phyloP scores from a whole-genome alignment of 2,113 vertebrate genomes.

The Seriola rivoliana region DNA sequence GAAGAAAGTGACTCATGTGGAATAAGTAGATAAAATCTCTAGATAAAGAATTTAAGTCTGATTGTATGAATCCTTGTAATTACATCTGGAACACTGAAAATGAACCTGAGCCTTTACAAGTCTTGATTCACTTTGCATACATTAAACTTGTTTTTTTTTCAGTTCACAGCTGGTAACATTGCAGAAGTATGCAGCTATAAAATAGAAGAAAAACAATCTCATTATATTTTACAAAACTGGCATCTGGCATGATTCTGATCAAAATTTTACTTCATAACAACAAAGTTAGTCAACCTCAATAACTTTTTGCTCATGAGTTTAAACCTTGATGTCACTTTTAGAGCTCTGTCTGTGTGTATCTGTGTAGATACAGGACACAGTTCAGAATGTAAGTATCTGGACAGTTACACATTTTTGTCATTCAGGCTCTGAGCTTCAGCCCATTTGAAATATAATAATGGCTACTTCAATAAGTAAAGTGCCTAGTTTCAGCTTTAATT shows the following conservation, averaged over 20 bases:
- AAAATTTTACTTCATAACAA: neutral
- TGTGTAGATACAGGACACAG: neutral
- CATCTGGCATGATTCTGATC: neutral
- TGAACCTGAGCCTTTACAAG: constrained; percentile 10
- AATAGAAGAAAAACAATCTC: constrained; percentile 8
- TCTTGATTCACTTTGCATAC: neutral
- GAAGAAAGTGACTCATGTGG: constrained; percentile 3
- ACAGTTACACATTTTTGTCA: neutral
- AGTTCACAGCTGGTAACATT: neutral
- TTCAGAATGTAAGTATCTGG: neutral
- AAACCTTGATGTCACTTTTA: constrained; percentile 10
- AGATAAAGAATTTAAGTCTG: neutral
- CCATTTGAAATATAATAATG: neutral
- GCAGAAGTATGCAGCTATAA: neutral
- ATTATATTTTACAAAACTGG: constrained; percentile 1
- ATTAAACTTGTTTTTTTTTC: constrained; percentile 5
- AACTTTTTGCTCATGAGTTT: neutral
- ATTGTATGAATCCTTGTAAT: constrained; percentile 1
- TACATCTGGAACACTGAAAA: neutral
- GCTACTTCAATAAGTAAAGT: neutral
- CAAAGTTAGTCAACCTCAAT: neutral
- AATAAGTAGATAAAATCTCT: neutral
- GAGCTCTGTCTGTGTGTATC: constrained; percentile 4
- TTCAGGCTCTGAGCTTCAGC: neutral
- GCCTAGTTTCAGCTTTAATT: neutral